Percentiles rank a stretch among this genome's conserved stretches.
Evolutionary conservation across 37 sponge, comb jelly and placozoan species (phyloP).

Genomic region (Beroe forskalii): DNA sequence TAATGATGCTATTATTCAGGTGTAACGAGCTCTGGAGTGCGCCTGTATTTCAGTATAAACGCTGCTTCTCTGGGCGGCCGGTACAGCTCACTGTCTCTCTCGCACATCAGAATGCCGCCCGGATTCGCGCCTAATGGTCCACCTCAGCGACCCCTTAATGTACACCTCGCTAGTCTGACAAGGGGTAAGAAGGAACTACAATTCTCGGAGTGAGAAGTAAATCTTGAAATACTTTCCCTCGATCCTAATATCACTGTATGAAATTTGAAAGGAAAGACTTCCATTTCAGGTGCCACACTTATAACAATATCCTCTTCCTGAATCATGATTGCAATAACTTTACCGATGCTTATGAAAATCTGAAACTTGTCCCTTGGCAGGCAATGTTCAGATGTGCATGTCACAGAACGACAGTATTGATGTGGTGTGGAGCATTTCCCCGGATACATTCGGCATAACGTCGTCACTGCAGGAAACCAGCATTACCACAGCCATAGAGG

Average conservation of each 20-base stretch:
- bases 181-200: conserved; percentile 52
- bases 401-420: conserved; percentile 64
- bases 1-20: no score
- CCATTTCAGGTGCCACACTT: no score
- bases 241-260: no score
- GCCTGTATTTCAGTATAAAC: conserved; percentile 94
- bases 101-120: conserved; percentile 94
- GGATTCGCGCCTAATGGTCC: conserved; percentile 82
- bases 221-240: no score
- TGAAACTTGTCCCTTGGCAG: no score
- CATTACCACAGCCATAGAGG: conserved; percentile 69
- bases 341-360: no score
- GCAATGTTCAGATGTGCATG: conserved; percentile 60
- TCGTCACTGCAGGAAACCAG: conserved; percentile 10
- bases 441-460: conserved; percentile 53
- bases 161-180: conserved; percentile 69
- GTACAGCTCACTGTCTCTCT: conserved; percentile 85
- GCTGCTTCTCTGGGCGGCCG: conserved; percentile 75
- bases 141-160: conserved; percentile 67
- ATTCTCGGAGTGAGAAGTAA: no score
- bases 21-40: conserved; percentile 71
- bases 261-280: no score
- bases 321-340: no score
- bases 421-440: conserved; percentile 59
- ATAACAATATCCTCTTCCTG: no score